Evolutionary conservation across 2,113 vertebrate species (phyloP), one percentile per base, ranked within the genome.

Genomic region (Chaetodon auriga): DNA sequence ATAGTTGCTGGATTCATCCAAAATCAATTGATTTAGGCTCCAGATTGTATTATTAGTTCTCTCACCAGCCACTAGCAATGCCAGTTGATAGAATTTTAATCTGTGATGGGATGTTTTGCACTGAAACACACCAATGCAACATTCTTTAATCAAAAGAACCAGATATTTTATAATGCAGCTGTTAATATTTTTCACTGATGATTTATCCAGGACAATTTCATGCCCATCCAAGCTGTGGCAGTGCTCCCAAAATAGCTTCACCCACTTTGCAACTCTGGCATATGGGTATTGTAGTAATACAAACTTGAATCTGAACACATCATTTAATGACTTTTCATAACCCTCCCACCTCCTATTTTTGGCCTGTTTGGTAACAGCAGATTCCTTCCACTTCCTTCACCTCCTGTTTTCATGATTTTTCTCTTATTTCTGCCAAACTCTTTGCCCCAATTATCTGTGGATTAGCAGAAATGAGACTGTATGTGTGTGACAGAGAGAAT

Each of bases 361-460:
- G 18, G 14, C 57, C 43, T 23, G 45, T 80, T 72, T 68, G 68
- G 68, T 35, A 74, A 55, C 49, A 30, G 38, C 70, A 78, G 41
- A 75, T 80, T 73, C 68, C 48, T 61, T 86, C 73, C 41, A 60
- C 57, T 54, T 71, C 35, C 36, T 68, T 46, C 80, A 72, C 45
- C 51, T 45, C 18, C 36, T 51, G 58, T 85, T 81, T 62, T 45
- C 45, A 19, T 21, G 9, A 55, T 66, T 72, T 72, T 79, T 65
- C 14, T 53, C 45, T 65, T 0, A 30, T 66, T 83, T 43, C 70
- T 68, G 80, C 78, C 81, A 87, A 78, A 78, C 54, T 43, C 38
- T 60, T 55, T 30, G 53, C 71, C 45, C 68, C 38, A 88, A 71
- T 88, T 87, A 89, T 81, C 36, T 68, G 72, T 65, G 82, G 81